Base-by-base conservation (phyloP, 1,140 invertebrate species). In the Anagrus nilaparvatae region DNA sequence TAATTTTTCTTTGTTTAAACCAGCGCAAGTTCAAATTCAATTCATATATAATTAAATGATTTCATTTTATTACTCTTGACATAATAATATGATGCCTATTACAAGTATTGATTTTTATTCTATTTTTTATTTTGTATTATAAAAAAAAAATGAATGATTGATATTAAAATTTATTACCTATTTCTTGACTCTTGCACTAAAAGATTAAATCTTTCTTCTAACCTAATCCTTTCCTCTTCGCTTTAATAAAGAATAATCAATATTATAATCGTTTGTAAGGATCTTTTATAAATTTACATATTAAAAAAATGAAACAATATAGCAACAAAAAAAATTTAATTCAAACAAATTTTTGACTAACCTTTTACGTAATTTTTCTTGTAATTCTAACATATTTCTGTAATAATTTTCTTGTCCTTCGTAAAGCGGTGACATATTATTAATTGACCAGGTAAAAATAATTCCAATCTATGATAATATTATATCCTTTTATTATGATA, bases 351-450 rank as follows among this genome's bases (percentile, higher is more conserved):
- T n/a, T 20, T 16, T 33, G 25, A 37, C 43, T 53, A 54, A 60
- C 64, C 64, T 67, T 48, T 56, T 61, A 13, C 60, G 59, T 37
- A 62, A 48, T 46, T 56, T 62, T 30, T 63, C 60, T 31, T 65
- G 63, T 13, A 67, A 42, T 17, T 61, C 60, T 6, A 64, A 37
- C 62, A 67, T 65, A 39, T 55, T 60, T 45, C 54, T 58, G 28
- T 62, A 65, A 46, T 60, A 57, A 39, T 38, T 40, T 19, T 53
- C 56, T 18, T 57, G 49, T 8, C 44, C 51, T 27, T 63, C 43
- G 18, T 56, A 50, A 20, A 59, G 28, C 28, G 58, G 44, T 17
- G 46, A 53, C 60, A 64, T 64, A 32, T 14, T 30, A 9, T 25
- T 25, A 25, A 5, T 25, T 12, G 24, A 25, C 24, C 6, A 7